phyloP scores from a whole-genome alignment of 92 coral and sea anemone species.

The Ricordea florida region DNA sequence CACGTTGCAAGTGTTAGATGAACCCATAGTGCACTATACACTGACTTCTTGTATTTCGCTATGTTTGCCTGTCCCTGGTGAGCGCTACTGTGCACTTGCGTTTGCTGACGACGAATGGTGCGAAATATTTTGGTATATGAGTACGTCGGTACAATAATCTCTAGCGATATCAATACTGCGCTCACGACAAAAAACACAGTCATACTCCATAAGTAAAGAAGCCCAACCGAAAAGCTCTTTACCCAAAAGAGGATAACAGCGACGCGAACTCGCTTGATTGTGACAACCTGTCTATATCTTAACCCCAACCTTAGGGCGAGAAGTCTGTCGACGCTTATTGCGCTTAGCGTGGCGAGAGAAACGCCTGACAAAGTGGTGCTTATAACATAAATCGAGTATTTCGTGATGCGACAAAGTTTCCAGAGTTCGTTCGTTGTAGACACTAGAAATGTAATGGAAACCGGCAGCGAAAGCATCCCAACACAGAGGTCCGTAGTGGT shows the following conservation, averaged over 20 bases:
- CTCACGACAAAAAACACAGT: not conserved
- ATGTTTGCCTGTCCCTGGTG: not conserved
- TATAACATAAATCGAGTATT: not conserved
- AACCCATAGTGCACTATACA: conserved; percentile 9
- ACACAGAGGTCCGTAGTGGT: conserved; percentile 17
- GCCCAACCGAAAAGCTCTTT: not conserved
- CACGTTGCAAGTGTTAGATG: not conserved
- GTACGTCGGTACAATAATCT: not conserved
- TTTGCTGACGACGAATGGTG: conserved; percentile 3
- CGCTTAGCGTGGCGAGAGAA: conserved; percentile 4
- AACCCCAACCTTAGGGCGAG: conserved; percentile 1
- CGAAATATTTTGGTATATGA: not conserved
- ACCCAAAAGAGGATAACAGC: conserved; percentile 6
- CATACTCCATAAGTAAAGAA: not conserved
- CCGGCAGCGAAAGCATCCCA: conserved; percentile 2
- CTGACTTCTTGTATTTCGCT: not conserved
- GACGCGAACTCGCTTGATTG: conserved; percentile 1
- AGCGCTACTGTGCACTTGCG: not conserved
- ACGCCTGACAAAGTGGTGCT: conserved; percentile 1
- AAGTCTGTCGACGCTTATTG: conserved; percentile 17
- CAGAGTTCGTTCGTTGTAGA: not conserved
- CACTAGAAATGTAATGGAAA: not conserved
- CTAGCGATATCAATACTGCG: not conserved
- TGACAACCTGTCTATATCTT: conserved; percentile 20
- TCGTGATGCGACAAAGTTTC: not conserved